Base-by-base conservation (phyloP, 1,140 invertebrate species). In the Lordiphosa clarofinis region DNA sequence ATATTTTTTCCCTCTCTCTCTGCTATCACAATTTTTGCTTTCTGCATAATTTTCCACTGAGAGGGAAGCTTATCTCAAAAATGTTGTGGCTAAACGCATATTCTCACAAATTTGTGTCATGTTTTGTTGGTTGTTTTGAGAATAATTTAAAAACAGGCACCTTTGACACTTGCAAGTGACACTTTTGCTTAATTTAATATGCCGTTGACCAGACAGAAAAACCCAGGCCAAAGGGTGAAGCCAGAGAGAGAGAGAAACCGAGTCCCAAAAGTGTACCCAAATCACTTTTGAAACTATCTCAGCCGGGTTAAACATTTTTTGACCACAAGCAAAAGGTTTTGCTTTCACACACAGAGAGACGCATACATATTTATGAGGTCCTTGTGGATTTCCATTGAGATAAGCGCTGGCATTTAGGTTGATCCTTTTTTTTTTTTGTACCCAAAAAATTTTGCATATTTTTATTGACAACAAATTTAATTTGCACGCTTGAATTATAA, bases 211-310 rank as follows among this genome's bases (percentile, higher is more conserved):
- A 82, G 76, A 53, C 56, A 47, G 58, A 12, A 40, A 15, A 40
- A 15, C 28, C 43, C 15, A 35, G 28, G 10, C 43, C 5, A 13
- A 15, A 40, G 36, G 37, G 35, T 12, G 7, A n/a, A n/a, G n/a
- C n/a, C n/a, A 8, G 28, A 19, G 19, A 7, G 3, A 24, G 43
- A 21, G 33, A 44, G 58, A 70, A 73, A 62, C 58, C 75, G 69
- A 73, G 72, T 73, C 76, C 76, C 76, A 62, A 82, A 81, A 78
- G 76, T 82, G 68, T 73, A 82, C 76, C 76, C 76, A 82, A 82
- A 82, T 82, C 76, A 82, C 76, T 82, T 82, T 82, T 82, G 76
- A 84, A 82, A 82, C 76, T 82, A 82, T 82, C 78, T 84, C 73
- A 75, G 50, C 60, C 72, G 54, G 60, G 50, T 44, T 61, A 68